A percentile compares a stretch with the other conserved stretches of the same genome.
Conservation (phyloP, 2,888 invertebrate genomes). For the Drosophila ezoana region DNA sequence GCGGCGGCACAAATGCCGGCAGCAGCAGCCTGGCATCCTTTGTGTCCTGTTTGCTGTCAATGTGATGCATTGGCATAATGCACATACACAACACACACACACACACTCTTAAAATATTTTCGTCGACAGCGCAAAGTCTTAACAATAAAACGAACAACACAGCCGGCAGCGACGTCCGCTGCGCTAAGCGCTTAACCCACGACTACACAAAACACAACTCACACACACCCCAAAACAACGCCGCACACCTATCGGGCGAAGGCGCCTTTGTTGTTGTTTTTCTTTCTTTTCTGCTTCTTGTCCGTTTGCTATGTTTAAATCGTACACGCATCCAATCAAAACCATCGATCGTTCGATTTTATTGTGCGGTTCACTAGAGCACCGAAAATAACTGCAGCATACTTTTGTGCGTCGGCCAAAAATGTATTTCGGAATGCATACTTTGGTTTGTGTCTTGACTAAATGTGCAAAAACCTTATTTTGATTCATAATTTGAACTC, state of each 20-base stretch:
- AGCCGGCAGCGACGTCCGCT: constrained; percentile 46
- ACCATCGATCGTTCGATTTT: constrained; percentile 48
- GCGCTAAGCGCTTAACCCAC: constrained; percentile 49
- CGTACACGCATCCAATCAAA: constrained; percentile 27
- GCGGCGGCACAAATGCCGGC: constrained; percentile 16
- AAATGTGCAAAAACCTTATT: not conserved
- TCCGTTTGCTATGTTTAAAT: constrained; percentile 33
- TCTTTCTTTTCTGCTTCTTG: constrained; percentile 26
- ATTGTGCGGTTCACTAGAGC: constrained; percentile 4
- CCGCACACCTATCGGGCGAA: constrained; percentile 32
- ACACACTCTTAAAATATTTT: constrained; percentile 6
- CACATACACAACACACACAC: constrained; percentile 5
- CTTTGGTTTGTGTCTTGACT: constrained; percentile 24
- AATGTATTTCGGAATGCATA: not conserved
- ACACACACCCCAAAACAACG: too few relatives aligned
- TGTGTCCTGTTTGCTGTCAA: constrained; percentile 41
- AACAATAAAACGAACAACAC: constrained; percentile 2
- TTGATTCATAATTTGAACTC: not conserved
- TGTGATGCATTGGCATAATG: constrained; percentile 42
- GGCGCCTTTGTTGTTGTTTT: constrained; percentile 37
- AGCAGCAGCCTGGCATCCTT: constrained; percentile 61
- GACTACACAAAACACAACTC: constrained; percentile 47
- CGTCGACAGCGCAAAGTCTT: constrained; percentile 4
- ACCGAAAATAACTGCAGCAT: constrained; percentile 22
- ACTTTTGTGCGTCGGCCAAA: constrained; percentile 29